phyloP scores from a whole-genome alignment of 2,888 invertebrate species.

The Linnaemya tessellans region DNA sequence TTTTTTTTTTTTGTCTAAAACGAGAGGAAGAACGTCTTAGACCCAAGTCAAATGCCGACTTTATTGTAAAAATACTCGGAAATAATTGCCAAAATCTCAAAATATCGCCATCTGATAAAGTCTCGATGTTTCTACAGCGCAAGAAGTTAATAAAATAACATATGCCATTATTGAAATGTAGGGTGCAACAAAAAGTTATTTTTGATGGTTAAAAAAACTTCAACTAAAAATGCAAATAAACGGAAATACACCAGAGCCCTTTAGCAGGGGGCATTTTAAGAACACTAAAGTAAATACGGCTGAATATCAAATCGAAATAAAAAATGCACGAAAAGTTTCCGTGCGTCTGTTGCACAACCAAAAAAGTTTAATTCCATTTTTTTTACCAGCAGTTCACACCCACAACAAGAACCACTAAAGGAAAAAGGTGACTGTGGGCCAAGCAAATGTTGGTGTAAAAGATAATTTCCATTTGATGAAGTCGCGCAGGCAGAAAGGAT shows the following conservation, averaged over 20 bases:
- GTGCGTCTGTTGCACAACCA: background rate
- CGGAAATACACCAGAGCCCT: slow-evolving; percentile 44
- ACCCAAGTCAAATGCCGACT: too few species aligned
- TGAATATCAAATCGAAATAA: slow-evolving; percentile 20
- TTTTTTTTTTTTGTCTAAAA: too few species aligned
- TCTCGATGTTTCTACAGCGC: too few species aligned
- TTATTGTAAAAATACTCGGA: too few species aligned
- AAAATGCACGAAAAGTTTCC: slow-evolving; percentile 7
- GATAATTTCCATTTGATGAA: background rate
- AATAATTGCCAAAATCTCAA: too few species aligned
- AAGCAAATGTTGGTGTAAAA: background rate
- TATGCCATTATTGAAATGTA: background rate
- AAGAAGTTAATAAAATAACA: background rate
- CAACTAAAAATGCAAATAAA: slow-evolving; percentile 49
- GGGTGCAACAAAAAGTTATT: background rate
- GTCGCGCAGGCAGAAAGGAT: background rate
- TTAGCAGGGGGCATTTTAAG: background rate
- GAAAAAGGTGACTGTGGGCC: background rate
- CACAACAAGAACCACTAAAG: background rate
- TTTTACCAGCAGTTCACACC: slow-evolving; percentile 1
- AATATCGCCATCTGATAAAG: too few species aligned
- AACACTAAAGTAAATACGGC: slow-evolving; percentile 5
- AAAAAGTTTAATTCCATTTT: background rate
- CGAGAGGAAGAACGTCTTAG: too few species aligned
- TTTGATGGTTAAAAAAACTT: slow-evolving; percentile 41